A percentile compares a stretch with the other conserved stretches of the same genome.
Conservation (phyloP, 2,888 invertebrate species). For the Hypomecis punctinalis region DNA sequence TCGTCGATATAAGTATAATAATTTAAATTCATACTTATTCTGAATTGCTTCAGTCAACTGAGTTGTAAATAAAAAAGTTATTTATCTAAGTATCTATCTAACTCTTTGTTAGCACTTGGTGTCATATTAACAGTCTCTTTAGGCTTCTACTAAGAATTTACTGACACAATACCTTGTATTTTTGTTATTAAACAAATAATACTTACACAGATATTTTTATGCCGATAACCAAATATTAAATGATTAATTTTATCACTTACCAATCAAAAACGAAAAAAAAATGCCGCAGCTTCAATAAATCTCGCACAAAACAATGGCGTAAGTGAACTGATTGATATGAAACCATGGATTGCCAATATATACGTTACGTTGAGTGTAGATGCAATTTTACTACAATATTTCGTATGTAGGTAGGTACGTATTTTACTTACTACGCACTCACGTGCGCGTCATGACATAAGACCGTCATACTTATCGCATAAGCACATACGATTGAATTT, state of each 20-base stretch:
- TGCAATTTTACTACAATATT: constrained; percentile 24
- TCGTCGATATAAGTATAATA: no score
- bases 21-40: no score
- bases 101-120: no score
- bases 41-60: no score
- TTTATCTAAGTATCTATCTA: no score
- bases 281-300: neutral
- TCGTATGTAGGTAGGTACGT: constrained; percentile 2
- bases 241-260: constrained; percentile 8
- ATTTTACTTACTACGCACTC: neutral
- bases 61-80: no score
- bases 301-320: constrained; percentile 14
- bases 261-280: constrained; percentile 3
- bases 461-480: neutral
- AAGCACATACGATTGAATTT: neutral
- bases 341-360: constrained; percentile 20
- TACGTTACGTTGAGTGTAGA: constrained; percentile 7
- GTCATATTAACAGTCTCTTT: no score
- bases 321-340: constrained; percentile 16
- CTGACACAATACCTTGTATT: no score
- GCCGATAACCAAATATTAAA: neutral
- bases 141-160: no score
- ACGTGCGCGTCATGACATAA: constrained; percentile 9
- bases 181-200: no score
- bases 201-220: no score